These are phyloP conservation scores for Eurypyga helias DNA, from an alignment of 2,113 vertebrate genomes.

Conservation along the genomic window DNA sequence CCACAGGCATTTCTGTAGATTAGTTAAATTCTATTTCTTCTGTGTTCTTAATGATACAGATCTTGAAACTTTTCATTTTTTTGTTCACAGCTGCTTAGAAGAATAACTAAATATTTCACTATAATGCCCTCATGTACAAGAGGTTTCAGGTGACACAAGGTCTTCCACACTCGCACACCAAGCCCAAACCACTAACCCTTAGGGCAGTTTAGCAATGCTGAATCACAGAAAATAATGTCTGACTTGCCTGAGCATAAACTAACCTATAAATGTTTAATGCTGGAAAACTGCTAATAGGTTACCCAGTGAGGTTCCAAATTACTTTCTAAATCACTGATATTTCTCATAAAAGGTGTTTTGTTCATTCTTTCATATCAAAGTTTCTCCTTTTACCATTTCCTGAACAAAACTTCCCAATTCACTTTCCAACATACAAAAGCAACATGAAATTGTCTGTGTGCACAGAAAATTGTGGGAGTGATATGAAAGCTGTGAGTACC, in stretches of 20 bases:
- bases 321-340: background rate
- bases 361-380: background rate
- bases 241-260: background rate
- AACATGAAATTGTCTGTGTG: background rate
- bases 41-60: background rate
- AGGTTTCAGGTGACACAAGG: background rate
- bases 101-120: background rate
- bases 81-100: background rate
- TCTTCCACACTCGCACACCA: background rate
- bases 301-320: background rate
- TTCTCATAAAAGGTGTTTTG: background rate
- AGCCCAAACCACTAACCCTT: background rate
- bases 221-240: background rate
- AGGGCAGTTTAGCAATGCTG: background rate
- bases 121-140: background rate
- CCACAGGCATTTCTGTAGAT: background rate
- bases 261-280: background rate
- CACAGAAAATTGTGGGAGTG: background rate
- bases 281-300: background rate
- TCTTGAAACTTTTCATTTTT: background rate
- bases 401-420: background rate
- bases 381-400: background rate
- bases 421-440: background rate
- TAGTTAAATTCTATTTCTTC: background rate
- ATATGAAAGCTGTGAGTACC: background rate